These are phyloP conservation scores for Gymnosoma rotundatum DNA, from an alignment of 2,888 invertebrate genomes.

Conservation along the genomic window DNA sequence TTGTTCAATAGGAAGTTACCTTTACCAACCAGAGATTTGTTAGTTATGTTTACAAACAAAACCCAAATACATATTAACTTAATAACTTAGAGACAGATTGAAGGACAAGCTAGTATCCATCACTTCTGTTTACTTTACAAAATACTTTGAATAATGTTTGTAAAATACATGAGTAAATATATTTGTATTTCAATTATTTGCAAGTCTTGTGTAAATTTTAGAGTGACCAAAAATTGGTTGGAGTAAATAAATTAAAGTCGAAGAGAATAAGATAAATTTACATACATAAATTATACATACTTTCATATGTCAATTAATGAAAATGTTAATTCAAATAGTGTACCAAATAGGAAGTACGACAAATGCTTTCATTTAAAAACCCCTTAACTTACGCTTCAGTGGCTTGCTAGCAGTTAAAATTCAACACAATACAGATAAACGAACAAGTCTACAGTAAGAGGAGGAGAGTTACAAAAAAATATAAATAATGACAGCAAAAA, in stretches of 20 bases:
- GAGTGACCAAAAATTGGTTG: constrained; percentile 39
- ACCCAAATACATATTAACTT: constrained; percentile 22
- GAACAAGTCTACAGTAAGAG: constrained; percentile 1
- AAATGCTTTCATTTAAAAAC: constrained; percentile 45
- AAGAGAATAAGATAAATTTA: constrained; percentile 8
- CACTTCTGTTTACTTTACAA: constrained; percentile 30
- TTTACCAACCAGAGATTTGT: constrained; percentile 1
- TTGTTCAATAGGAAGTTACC: constrained; percentile 12
- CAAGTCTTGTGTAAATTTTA: constrained; percentile 54
- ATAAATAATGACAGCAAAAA: not conserved
- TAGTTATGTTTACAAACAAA: constrained; percentile 26
- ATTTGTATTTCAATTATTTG: constrained; percentile 38
- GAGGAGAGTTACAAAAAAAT: not conserved
- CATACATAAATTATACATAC: constrained; percentile 6
- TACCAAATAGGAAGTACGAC: constrained; percentile 41
- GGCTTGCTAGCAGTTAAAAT: constrained; percentile 35
- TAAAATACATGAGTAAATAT: not conserved
- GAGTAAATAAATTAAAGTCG: constrained; percentile 52
- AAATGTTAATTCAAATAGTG: constrained; percentile 38
- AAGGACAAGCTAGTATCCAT: constrained; percentile 5
- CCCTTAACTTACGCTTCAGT: constrained; percentile 45
- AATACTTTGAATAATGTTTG: constrained; percentile 11
- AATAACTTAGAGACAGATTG: not conserved
- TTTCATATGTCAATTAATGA: not conserved
- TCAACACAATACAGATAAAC: constrained; percentile 51